A percentile compares a stretch with the other conserved stretches of the same genome.
These are phyloP conservation scores for Mayetiola destructor DNA, from an alignment of 2,888 invertebrate species.

Conservation along the genomic window DNA sequence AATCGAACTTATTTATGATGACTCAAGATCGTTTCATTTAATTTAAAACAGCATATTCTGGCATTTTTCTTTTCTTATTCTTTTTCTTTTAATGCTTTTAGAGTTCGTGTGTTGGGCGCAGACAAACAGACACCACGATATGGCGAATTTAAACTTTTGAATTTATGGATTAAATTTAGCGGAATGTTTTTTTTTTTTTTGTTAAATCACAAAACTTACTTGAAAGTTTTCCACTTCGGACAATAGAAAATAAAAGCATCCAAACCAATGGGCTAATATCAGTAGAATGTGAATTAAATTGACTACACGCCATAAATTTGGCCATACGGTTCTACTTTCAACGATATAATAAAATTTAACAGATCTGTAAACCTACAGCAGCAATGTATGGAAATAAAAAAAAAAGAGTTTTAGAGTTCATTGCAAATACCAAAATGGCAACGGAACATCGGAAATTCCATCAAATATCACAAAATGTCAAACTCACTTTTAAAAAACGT, in stretches of 20 bases:
- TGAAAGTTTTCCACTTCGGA: constrained; percentile 81
- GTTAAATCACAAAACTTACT: constrained; percentile 39
- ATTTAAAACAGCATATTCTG: no score
- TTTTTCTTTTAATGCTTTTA: no score
- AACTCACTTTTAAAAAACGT: constrained; percentile 62
- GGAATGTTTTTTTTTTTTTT: no score
- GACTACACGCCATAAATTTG: constrained; percentile 89
- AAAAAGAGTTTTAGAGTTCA: not conserved
- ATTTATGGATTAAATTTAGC: no score
- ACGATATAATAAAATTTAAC: constrained; percentile 92
- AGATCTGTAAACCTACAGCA: constrained; percentile 63
- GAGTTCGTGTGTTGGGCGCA: no score
- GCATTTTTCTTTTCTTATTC: no score
- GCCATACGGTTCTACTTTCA: constrained; percentile 88
- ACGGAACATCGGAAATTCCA: not conserved
- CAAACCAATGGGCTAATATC: constrained; percentile 94
- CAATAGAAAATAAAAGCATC: constrained; percentile 89
- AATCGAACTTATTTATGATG: no score
- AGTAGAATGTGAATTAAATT: constrained; percentile 89
- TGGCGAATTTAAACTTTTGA: no score
- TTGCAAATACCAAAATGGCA: not conserved
- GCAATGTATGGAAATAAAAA: not conserved
- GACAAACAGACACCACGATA: no score
- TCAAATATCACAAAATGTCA: not conserved
- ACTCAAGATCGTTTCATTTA: no score